These are phyloP conservation scores for Lagenorhynchus albirostris DNA, from an alignment of 2,113 vertebrate genomes.

Conservation along the genomic window DNA sequence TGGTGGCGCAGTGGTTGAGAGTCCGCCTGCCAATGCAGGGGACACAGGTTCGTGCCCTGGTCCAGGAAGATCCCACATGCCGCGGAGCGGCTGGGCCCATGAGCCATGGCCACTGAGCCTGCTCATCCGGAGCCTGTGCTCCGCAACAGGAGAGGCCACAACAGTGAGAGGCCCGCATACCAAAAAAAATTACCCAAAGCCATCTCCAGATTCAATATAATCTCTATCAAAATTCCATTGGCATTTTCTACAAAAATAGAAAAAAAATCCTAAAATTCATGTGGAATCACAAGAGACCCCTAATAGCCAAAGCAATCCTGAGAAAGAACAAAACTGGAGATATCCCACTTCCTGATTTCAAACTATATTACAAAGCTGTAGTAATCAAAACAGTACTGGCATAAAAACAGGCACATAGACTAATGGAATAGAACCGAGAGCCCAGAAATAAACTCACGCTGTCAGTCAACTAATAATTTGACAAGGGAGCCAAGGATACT, in stretches of 20 bases:
- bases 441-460: not conserved
- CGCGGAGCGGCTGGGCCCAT: too few species aligned
- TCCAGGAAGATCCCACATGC: too few species aligned
- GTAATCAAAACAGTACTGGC: not conserved
- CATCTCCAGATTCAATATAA: not conserved
- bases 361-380: not conserved
- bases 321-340: not conserved
- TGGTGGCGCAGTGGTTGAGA: too few species aligned
- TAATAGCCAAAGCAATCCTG: not conserved
- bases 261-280: not conserved
- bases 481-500: not conserved
- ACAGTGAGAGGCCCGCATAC: too few species aligned
- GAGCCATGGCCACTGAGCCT: too few species aligned
- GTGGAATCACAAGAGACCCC: not conserved
- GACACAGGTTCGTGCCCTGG: too few species aligned
- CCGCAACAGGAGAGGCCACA: too few species aligned
- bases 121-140: too few species aligned
- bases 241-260: not conserved
- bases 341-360: not conserved
- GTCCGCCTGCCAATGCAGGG: too few species aligned
- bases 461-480: not conserved
- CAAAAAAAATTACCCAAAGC: not conserved
- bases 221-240: not conserved
- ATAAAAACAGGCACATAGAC: not conserved
- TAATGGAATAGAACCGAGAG: not conserved